Percentiles rank a stretch among this genome's conserved stretches.
Conservation (phyloP, 2,797 vertebrate genomes). For the Gadopsis bispinosus region DNA sequence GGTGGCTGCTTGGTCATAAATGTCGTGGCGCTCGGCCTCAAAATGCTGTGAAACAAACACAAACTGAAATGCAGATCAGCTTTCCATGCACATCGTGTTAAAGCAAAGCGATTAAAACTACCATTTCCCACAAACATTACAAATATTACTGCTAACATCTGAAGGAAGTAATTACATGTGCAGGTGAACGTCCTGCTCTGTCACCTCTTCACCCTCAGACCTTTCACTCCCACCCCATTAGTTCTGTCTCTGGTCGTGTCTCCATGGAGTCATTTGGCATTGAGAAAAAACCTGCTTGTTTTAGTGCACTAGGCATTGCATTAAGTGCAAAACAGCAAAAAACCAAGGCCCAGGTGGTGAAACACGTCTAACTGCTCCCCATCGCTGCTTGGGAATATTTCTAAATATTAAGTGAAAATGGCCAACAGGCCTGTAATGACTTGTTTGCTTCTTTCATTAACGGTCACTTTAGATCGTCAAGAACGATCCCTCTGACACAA, state of each 20-base stretch:
- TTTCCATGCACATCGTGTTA: no score
- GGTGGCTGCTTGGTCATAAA: no score
- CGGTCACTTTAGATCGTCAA: constrained; percentile 15
- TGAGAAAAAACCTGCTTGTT: background rate
- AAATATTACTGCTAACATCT: no score
- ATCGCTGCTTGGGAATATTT: background rate
- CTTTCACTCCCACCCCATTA: background rate
- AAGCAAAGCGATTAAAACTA: no score
- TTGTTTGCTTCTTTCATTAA: constrained; percentile 42
- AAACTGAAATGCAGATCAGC: background rate
- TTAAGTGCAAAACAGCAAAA: background rate
- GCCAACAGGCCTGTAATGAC: background rate
- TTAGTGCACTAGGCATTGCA: background rate
- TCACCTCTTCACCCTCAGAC: background rate
- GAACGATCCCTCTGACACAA: constrained; percentile 19
- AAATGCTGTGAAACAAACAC: no score
- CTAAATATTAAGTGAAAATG: background rate
- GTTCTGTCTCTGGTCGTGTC: background rate
- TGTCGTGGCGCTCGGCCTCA: no score
- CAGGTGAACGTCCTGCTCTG: background rate
- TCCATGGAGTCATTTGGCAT: background rate
- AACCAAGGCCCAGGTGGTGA: background rate
- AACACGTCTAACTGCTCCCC: background rate
- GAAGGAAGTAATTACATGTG: background rate
- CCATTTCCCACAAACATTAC: background rate